These are phyloP conservation scores for Trialeurodes vaporariorum DNA, from an alignment of 1,140 invertebrate genomes.

Conservation along the genomic window DNA sequence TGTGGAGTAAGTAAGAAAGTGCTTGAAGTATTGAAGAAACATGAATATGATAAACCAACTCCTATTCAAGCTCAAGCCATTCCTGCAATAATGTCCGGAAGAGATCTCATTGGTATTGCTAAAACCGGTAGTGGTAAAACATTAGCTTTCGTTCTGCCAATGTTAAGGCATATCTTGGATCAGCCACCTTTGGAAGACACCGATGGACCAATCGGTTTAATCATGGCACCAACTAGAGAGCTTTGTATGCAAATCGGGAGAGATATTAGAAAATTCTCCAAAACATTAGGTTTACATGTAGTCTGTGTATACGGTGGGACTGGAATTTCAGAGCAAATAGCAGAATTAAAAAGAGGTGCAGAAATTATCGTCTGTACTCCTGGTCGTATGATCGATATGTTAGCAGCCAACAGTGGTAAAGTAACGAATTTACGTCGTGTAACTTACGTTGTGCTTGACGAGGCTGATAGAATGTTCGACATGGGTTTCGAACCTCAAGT, in stretches of 20 bases:
- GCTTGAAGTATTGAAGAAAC: conserved; percentile 83
- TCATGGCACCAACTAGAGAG: conserved; percentile 97
- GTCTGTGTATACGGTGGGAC: conserved; percentile 99
- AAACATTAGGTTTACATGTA: conserved; percentile 68
- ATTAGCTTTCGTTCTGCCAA: conserved; percentile 91
- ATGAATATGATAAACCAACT: conserved; percentile 93
- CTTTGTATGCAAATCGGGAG: conserved; percentile 98
- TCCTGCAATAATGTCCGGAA: conserved; percentile 93
- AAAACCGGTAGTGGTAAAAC: conserved; percentile 99
- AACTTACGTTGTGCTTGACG: conserved; percentile 95
- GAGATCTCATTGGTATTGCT: conserved; percentile 97
- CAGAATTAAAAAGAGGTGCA: conserved; percentile 92
- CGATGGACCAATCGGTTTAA: conserved; percentile 91
- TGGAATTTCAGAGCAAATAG: conserved; percentile 94
- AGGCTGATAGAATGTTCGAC: conserved; percentile 99
- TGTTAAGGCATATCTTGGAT: conserved; percentile 96
- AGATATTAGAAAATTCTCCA: conserved; percentile 93
- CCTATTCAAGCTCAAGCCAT: conserved; percentile 98
- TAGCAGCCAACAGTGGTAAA: conserved; percentile 82
- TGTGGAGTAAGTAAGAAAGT: conserved; percentile 96
- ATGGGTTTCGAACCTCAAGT: conserved; percentile 99
- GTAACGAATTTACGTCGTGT: conserved; percentile 93
- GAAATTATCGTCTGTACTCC: conserved; percentile 99
- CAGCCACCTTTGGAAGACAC: conserved; percentile 86
- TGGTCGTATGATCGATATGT: conserved; percentile 99